Conservation (phyloP, 30 jellyfish, hydroid and myxozoan species). For the Aurelia aurita complex sp. Pacific region DNA sequence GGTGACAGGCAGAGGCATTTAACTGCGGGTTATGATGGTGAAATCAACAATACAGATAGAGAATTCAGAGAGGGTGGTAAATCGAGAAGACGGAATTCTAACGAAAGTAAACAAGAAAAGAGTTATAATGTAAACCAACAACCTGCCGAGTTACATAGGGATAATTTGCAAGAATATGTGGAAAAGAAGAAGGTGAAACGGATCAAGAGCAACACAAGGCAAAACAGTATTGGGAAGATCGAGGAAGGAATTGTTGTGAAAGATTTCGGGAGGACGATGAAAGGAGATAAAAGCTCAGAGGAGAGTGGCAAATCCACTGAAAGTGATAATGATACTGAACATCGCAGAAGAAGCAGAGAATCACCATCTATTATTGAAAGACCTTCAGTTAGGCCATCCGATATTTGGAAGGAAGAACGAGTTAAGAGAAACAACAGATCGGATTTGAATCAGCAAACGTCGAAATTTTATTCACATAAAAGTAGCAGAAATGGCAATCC, state of each 20-base stretch:
- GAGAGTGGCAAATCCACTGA: neutral
- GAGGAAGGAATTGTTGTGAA: neutral
- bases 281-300: slow-evolving; percentile 4
- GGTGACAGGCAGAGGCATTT: no score
- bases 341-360: neutral
- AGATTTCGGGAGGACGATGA: slow-evolving; percentile 5
- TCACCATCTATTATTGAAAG: slow-evolving; percentile 29
- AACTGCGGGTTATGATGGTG: no score
- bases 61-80: no score
- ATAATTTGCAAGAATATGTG: neutral
- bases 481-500: no score
- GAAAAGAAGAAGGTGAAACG: no score
- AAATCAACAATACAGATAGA: no score
- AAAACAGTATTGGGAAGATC: neutral
- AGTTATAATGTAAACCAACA: no score
- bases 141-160: no score
- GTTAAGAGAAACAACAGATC: neutral
- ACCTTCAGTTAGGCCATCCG: slow-evolving; percentile 26
- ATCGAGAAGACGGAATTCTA: no score
- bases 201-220: neutral
- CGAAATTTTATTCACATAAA: neutral
- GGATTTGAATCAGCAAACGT: neutral
- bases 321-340: neutral
- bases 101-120: no score
- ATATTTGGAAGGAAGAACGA: neutral